Percentiles rank a stretch among this genome's conserved stretches.
Evolutionary conservation across 2,113 vertebrate genomes (phyloP).

Genomic region (Heterocephalus glaber): DNA sequence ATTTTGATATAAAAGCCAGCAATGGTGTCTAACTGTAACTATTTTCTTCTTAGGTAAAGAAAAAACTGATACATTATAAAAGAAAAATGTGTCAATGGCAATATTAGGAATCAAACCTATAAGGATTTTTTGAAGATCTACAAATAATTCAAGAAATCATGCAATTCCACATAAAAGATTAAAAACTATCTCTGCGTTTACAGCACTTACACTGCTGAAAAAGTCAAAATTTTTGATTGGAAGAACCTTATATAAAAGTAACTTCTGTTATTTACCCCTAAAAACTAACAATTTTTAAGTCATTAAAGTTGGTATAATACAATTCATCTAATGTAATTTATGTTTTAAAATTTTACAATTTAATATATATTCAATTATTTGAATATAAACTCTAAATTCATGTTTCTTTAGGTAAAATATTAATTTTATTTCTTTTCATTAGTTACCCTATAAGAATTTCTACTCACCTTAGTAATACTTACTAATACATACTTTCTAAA

Average conservation of each 20-base stretch:
- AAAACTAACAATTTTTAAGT: conserved; percentile 50
- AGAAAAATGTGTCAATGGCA: conserved; percentile 54
- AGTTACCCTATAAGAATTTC: conserved; percentile 22
- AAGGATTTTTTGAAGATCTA: conserved; percentile 44
- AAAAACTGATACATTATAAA: conserved; percentile 38
- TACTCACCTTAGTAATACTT: neutral
- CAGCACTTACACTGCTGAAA: conserved; percentile 50
- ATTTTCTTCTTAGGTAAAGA: conserved; percentile 53
- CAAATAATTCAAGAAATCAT: conserved; percentile 56
- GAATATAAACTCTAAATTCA: neutral
- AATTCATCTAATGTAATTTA: conserved; percentile 49
- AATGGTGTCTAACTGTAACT: neutral
- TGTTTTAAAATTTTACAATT: conserved; percentile 54
- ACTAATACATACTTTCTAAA: neutral
- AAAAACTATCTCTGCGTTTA: neutral
- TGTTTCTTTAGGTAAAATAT: neutral
- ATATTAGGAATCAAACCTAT: conserved; percentile 20
- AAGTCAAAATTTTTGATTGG: conserved; percentile 61
- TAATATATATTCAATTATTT: conserved; percentile 51
- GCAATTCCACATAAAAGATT: conserved; percentile 47
- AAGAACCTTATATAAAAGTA: conserved; percentile 60
- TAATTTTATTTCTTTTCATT: conserved; percentile 26
- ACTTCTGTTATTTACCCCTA: neutral
- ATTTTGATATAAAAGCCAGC: neutral
- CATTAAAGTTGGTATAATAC: conserved; percentile 53